Conservation (phyloP, 2,113 vertebrate genomes). For the Oncorhynchus mykiss region DNA sequence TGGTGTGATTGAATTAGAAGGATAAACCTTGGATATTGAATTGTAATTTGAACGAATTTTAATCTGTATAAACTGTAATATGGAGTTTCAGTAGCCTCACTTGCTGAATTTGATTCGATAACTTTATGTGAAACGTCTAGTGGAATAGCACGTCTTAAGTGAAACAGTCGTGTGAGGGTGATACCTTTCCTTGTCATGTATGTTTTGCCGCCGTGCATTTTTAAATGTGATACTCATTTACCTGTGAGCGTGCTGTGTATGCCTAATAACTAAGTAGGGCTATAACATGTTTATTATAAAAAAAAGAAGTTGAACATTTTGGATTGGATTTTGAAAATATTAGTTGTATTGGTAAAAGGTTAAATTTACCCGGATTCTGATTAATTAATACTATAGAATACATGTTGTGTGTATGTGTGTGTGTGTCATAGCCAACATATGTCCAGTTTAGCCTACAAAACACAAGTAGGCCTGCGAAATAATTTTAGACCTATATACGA, state of each 20-base stretch:
- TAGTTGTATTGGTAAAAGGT: neutral
- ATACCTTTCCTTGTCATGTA: neutral
- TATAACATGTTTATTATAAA: too few relatives aligned
- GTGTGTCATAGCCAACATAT: constrained; percentile 20
- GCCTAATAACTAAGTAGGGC: too few relatives aligned
- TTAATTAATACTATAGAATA: constrained; percentile 8
- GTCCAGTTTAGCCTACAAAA: neutral
- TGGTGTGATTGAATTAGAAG: neutral
- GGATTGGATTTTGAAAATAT: constrained; percentile 1
- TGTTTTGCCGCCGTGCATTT: neutral
- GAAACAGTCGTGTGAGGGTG: neutral
- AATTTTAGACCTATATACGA: neutral
- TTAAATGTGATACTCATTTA: neutral
- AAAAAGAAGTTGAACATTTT: neutral
- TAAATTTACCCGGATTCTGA: neutral
- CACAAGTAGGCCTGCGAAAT: neutral
- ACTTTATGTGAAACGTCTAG: neutral
- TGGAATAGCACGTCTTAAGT: too few relatives aligned
- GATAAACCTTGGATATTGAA: neutral
- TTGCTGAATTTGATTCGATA: neutral
- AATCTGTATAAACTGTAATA: neutral
- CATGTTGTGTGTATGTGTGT: constrained; percentile 11
- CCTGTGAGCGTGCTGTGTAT: neutral
- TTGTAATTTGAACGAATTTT: neutral
- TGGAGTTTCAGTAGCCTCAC: neutral